Evolutionary conservation across 2,888 invertebrate species (phyloP), one percentile per base, ranked within the genome.

Genomic region (Epistrophe eligans): DNA sequence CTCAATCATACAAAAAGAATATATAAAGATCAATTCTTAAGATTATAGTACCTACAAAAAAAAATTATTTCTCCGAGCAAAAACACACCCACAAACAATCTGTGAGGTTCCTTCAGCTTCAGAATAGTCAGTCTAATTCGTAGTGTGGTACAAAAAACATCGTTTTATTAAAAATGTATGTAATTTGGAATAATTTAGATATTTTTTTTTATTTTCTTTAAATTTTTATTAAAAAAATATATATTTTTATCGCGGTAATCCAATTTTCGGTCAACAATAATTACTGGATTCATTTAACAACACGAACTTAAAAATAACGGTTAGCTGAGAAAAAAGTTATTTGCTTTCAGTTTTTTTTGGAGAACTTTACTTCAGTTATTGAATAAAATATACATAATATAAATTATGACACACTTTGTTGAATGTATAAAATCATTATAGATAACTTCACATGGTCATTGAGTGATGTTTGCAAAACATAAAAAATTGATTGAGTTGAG

Each of bases 151-250:
- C 50, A 28, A 77, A 57, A 77, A 71, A 74, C 82, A 79, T 82
- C 84, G 77, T 50, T 45, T 50, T 55, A 77, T 77, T 35, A 62
- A 85, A 85, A 62, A 85, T 85, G 84, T 81, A 85, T 85, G 84
- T 81, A 77, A 81, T 73, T 55, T 79, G 24, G 71, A 79, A 62
- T 35, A 60, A 17, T 38, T 45, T 57, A 3, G 7, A 32, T 57
- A 17, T 19, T n/a, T 15, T 15, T 24, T 24, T 24, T 40, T 19
- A 4, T n/a, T 52, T 13, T 35, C 8, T 15, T 9, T 35, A 15
- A 67, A 38, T 45, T 9, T 48, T n/a, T 24, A 28, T 48, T 2
- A 2, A 32, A 43, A 28, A 28, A 24, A 64, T 32, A 40, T 4
- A 17, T 1, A n/a, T 8, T 28, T 64, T 28, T 17, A 66, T 35